These are phyloP conservation scores for Platysteira castanea DNA, from an alignment of 2,113 vertebrate genomes.

Conservation along the genomic window DNA sequence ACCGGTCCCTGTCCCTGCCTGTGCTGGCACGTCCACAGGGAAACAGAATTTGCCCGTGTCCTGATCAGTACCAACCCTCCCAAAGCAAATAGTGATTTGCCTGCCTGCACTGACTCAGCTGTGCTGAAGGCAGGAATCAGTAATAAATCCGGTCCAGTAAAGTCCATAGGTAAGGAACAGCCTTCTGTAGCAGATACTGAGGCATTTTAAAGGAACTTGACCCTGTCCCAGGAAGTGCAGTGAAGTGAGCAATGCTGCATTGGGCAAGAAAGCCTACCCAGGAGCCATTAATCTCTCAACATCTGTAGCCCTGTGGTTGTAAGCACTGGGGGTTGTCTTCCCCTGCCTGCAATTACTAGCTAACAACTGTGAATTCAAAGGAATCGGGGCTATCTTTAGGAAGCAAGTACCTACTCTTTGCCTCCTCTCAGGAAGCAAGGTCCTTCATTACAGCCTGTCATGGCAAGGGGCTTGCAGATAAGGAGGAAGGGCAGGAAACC, in stretches of 20 bases:
- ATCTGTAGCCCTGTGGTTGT: neutral
- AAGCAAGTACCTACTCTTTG: neutral
- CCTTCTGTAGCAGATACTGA: neutral
- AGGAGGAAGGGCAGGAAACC: slow-evolving; percentile 26
- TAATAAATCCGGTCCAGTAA: neutral
- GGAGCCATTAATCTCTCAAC: neutral
- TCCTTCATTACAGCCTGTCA: neutral
- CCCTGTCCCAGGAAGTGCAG: neutral
- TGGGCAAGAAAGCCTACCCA: neutral
- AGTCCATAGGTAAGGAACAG: neutral
- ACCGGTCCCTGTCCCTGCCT: neutral
- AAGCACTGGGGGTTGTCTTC: neutral
- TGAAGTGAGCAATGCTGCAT: neutral
- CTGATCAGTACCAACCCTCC: neutral
- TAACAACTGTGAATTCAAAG: neutral
- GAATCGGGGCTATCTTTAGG: slow-evolving; percentile 31
- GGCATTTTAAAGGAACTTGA: neutral
- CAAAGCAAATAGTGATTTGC: slow-evolving; percentile 26
- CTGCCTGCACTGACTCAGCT: slow-evolving; percentile 33
- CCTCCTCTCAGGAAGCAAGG: slow-evolving; percentile 8
- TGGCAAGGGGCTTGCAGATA: slow-evolving; percentile 16
- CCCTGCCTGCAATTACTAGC: neutral
- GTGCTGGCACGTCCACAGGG: neutral
- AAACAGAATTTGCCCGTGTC: neutral
- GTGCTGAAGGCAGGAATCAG: neutral